These are phyloP conservation scores for Argentina silus DNA, from an alignment of 2,797 vertebrate species.

Conservation along the genomic window DNA sequence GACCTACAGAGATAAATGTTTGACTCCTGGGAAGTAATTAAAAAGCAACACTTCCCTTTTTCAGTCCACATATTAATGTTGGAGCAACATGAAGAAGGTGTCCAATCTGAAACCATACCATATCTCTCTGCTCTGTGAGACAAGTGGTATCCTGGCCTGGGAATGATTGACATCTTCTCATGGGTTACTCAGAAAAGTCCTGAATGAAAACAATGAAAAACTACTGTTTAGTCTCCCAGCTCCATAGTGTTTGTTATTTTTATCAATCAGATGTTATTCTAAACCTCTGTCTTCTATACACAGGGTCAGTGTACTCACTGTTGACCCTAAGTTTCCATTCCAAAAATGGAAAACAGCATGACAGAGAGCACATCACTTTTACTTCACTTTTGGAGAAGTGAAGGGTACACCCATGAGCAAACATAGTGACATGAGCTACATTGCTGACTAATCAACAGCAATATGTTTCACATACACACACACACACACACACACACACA, in stretches of 20 bases:
- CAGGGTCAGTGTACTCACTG: not conserved
- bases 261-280: not conserved
- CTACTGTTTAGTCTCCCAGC: not conserved
- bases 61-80: too few species aligned
- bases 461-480: too few species aligned
- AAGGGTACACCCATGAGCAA: too few species aligned
- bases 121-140: not conserved
- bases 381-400: too few species aligned
- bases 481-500: too few species aligned
- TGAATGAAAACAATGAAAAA: not conserved
- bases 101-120: not conserved
- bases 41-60: too few species aligned
- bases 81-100: not conserved
- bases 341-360: not conserved
- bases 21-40: not conserved
- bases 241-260: not conserved
- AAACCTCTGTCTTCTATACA: not conserved
- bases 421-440: too few species aligned
- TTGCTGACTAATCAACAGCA: too few species aligned
- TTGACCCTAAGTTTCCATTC: not conserved
- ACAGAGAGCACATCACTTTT: too few species aligned
- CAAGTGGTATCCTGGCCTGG: not conserved
- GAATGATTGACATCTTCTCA: not conserved
- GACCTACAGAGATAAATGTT: too few species aligned
- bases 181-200: not conserved